These are phyloP conservation scores for Spodoptera littoralis DNA, from an alignment of 2,888 invertebrate genomes.

Conservation along the genomic window DNA sequence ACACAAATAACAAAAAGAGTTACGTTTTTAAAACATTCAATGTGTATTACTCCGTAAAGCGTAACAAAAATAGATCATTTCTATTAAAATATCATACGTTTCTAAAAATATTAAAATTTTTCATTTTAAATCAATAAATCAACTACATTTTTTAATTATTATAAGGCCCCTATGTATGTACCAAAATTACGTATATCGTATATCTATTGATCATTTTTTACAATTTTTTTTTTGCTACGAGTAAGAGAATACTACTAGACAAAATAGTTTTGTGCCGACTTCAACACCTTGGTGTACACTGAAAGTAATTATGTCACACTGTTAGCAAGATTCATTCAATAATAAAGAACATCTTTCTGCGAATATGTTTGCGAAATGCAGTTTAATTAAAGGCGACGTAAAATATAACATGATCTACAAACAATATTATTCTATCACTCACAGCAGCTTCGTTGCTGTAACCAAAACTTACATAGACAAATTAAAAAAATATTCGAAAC, in stretches of 20 bases:
- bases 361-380: conserved; percentile 26
- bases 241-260: conserved; percentile 57
- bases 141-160: conserved; percentile 65
- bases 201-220: conserved; percentile 70
- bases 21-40: conserved; percentile 64
- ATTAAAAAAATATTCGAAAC: conserved; percentile 80
- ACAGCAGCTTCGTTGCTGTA: conserved; percentile 71
- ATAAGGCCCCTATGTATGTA: conserved; percentile 84
- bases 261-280: conserved; percentile 23
- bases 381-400: conserved; percentile 41
- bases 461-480: conserved; percentile 72
- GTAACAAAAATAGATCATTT: conserved; percentile 87
- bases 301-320: conserved; percentile 9
- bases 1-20: conserved; percentile 27
- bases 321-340: conserved; percentile 26
- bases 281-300: conserved; percentile 1
- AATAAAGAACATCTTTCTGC: conserved; percentile 30
- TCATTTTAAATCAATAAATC: conserved; percentile 71
- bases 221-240: conserved; percentile 61
- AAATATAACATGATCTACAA: conserved; percentile 47
- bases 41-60: conserved; percentile 76
- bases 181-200: conserved; percentile 84
- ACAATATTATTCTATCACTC: conserved; percentile 54
- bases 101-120: conserved; percentile 78
- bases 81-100: conserved; percentile 75